Base-by-base conservation (phyloP, 1,140 invertebrate species). In the Steinernema feltiae region DNA sequence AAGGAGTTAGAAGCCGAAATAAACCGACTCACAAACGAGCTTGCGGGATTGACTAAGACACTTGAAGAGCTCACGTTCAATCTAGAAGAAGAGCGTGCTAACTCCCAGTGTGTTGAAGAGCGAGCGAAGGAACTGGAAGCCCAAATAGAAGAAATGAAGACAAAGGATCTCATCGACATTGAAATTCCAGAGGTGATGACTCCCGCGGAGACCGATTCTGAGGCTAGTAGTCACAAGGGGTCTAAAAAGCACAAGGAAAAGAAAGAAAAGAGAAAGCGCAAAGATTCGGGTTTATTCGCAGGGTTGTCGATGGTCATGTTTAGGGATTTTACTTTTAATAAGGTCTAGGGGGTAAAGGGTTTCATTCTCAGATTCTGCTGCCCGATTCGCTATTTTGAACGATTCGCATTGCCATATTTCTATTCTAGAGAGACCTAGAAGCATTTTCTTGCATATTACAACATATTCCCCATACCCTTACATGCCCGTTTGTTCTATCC, bases 201-300 rank as follows among this genome's bases (percentile, higher is more conserved):
- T 30, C 72, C 41, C 29, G 30, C 72, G 2, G 32, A 78, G 21
- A 30, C 41, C 1, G 76, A 30, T 63, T 78, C 69, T 70, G n/a
- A 48, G 30, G 70, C 78, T 88, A 92, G 82, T 94, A 93, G 87
- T 90, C 92, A 15, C 94, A 98, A 89, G 95, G 97, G 87, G 88
- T 96, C 69, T 90, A 94, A 84, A 97, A 97, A 85, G 90, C 92
- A 46, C 91, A 93, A n/a, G n/a, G n/a, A n/a, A n/a, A n/a, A 77
- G 94, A 97, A 88, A 94, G 97, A 87, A 93, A 94, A 82, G 91
- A 90, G 31, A 90, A 93, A 80, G 89, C 88, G 82, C 92, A 91
- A 87, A 90, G 24, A 63, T 63, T 63, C 90, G 82, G 92, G 93
- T 84, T 89, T 93, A 85, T 91, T 93, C 90, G 92, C 93, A 89